Base-by-base conservation (phyloP, 2,888 invertebrate species). In the Rotaria sp. region DNA sequence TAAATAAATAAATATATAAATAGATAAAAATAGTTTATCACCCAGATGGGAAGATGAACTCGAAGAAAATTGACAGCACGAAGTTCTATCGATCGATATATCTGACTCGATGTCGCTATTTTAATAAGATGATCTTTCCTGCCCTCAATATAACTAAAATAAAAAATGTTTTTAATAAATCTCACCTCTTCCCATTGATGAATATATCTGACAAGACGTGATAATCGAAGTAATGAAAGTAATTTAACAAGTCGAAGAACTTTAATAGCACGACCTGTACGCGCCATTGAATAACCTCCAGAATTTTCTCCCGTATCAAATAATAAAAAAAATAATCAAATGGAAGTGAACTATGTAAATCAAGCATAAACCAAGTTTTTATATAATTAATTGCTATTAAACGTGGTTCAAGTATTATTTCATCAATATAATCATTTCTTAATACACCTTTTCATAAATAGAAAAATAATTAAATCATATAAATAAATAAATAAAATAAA, bases 101-200 rank as follows among this genome's bases (percentile, higher is more conserved):
- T 38, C 67, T 67, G 35, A 67, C 30, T 67, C 67, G 67, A 67
- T 67, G 67, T 67, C 67, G 18, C 67, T 67, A 67, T 35, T 35
- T 67, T 18, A 18, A 67, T 38, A 67, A 38, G 18, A 38, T 50
- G 26, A 67, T 67, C 67, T 67, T 38, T 35, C 35, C 67, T 67
- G 67, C 67, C 67, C 67, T 67, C 10, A 11, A 2, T 67, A 15
- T 30, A n/a, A 30, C 15, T 59, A 30, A 59, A 30, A 67, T 35
- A 35, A 3, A 26, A 67, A 8, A 21, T 15, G 15, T 21, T 7
- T 8, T n/a, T n/a, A n/a, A n/a, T n/a, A n/a, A 67, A 15, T 35
- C 67, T 67, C 26, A 98, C 97, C 95, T 97, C 97, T 94, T 98
- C 97, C 97, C 97, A 98, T 93, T 97, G 97, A 92, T 96, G 97